A percentile compares a stretch with the other conserved stretches of the same genome.
Conservation (phyloP, 2,888 invertebrate species). For the Hydrotaea diabolus region DNA sequence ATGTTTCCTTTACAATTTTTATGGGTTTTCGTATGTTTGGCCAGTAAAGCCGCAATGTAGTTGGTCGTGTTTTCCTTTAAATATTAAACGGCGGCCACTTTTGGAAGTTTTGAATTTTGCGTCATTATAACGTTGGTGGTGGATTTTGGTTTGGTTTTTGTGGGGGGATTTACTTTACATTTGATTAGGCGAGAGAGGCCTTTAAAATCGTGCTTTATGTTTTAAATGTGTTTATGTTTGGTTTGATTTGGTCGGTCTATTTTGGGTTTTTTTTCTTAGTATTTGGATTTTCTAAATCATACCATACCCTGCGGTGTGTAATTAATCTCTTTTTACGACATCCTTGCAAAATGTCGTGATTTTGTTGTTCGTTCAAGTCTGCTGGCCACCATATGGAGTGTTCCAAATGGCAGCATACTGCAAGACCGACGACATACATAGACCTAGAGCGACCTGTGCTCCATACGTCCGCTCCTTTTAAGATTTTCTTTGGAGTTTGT, state of each 20-base stretch:
- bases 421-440: not conserved
- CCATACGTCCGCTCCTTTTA: slow-evolving; percentile 57
- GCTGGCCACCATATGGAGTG: slow-evolving; percentile 49
- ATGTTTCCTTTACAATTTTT: slow-evolving; percentile 7
- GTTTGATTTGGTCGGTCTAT: slow-evolving; percentile 17
- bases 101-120: slow-evolving; percentile 52
- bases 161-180: slow-evolving; percentile 1
- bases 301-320: slow-evolving; percentile 70
- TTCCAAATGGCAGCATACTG: not conserved
- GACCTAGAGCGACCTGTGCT: not conserved
- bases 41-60: slow-evolving; percentile 40
- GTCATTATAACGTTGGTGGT: slow-evolving; percentile 1
- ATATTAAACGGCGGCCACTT: not conserved
- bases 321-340: slow-evolving; percentile 69
- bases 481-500: not conserved
- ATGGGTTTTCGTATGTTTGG: not conserved
- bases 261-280: not conserved
- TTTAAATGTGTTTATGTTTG: slow-evolving; percentile 32
- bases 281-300: slow-evolving; percentile 38
- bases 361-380: slow-evolving; percentile 21
- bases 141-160: slow-evolving; percentile 26
- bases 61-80: slow-evolving; percentile 3
- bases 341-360: slow-evolving; percentile 66
- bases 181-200: slow-evolving; percentile 64
- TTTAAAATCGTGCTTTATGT: slow-evolving; percentile 59